Percentiles rank a stretch among this genome's conserved stretches.
Conservation (phyloP, 2,888 invertebrate genomes). For the Phengaris alcon region DNA sequence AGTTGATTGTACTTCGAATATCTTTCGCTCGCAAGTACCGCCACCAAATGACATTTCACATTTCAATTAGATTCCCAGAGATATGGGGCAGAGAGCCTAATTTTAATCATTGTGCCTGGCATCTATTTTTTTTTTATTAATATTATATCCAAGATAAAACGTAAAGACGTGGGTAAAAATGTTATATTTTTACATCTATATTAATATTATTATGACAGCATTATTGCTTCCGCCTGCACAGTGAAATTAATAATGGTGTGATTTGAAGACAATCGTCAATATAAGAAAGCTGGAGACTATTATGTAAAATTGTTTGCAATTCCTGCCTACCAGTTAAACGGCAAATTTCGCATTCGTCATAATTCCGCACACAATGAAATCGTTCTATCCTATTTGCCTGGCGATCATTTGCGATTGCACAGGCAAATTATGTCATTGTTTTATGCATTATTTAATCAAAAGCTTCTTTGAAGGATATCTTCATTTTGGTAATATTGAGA, state of each 20-base stretch:
- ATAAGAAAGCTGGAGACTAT: constrained; percentile 58
- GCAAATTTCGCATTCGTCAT: constrained; percentile 76
- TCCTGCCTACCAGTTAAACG: constrained; percentile 72
- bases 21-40: constrained; percentile 12
- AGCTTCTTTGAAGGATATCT: constrained; percentile 8
- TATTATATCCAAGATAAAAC: not conserved
- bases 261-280: constrained; percentile 40
- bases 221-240: no score
- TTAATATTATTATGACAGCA: no score
- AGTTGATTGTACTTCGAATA: constrained; percentile 16
- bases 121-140: not conserved
- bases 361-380: constrained; percentile 77
- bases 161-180: no score
- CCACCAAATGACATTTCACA: constrained; percentile 56
- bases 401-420: constrained; percentile 33
- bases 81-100: not conserved
- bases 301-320: constrained; percentile 74
- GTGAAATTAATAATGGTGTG: not conserved
- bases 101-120: not conserved
- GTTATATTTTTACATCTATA: no score
- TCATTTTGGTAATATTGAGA: constrained; percentile 21
- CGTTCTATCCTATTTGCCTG: constrained; percentile 58
- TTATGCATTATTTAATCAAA: constrained; percentile 23
- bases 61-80: constrained; percentile 68
- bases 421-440: constrained; percentile 25